Percentiles rank a stretch among this genome's conserved stretches.
Evolutionary conservation across 2,113 vertebrate species (phyloP).

Genomic region (Anoura caudifer): DNA sequence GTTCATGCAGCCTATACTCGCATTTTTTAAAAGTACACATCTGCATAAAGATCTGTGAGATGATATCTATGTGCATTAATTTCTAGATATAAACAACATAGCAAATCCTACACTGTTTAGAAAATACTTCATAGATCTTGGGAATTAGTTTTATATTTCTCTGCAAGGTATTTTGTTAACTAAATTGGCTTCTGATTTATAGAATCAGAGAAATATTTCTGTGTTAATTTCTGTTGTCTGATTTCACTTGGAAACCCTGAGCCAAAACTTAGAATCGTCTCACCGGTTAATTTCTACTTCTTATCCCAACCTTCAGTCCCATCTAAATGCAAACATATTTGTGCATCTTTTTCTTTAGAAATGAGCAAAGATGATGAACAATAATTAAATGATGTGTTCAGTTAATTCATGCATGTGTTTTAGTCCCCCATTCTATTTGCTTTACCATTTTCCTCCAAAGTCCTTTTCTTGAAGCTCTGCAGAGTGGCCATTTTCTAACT

Average conservation of each 20-base stretch:
- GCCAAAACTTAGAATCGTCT: conserved; percentile 17
- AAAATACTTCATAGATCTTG: neutral
- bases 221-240: conserved; percentile 4
- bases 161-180: conserved; percentile 30
- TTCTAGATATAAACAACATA: neutral
- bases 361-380: conserved; percentile 67
- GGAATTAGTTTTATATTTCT: conserved; percentile 39
- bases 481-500: neutral
- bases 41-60: neutral
- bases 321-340: neutral
- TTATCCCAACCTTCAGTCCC: neutral
- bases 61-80: neutral
- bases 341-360: conserved; percentile 67
- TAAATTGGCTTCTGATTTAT: conserved; percentile 63
- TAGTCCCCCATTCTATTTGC: conserved; percentile 38
- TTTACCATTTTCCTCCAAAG: conserved; percentile 70
- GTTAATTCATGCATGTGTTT: conserved; percentile 64
- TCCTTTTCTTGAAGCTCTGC: conserved; percentile 59
- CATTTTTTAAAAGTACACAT: neutral
- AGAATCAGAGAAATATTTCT: neutral
- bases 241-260: conserved; percentile 50
- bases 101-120: neutral
- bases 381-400: conserved; percentile 61
- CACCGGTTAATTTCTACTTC: conserved; percentile 53
- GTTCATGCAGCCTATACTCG: neutral